A percentile compares a stretch with the other conserved stretches of the same genome.
phyloP scores from a whole-genome alignment of 2,113 vertebrate genomes.

The Prolemur simus region DNA sequence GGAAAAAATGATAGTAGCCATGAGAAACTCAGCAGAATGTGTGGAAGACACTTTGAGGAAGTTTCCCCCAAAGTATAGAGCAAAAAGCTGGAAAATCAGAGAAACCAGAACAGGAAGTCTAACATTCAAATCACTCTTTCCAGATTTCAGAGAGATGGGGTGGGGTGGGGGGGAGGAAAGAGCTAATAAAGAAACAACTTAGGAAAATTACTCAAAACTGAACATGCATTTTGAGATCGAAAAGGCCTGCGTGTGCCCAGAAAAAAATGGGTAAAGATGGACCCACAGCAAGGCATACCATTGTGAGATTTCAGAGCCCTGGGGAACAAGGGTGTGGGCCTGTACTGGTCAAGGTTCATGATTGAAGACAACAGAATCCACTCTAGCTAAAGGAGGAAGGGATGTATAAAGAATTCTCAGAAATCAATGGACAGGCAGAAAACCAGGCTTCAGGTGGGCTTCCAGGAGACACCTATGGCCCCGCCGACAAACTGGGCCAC shows the following conservation, averaged over 20 bases:
- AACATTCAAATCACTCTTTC: neutral
- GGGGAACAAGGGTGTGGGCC: neutral
- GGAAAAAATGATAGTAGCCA: neutral
- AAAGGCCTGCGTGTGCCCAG: neutral
- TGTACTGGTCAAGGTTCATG: neutral
- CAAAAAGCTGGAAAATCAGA: neutral
- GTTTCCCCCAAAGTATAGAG: neutral
- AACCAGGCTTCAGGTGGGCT: neutral
- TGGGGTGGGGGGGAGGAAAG: rapidly evolving
- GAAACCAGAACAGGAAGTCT: neutral
- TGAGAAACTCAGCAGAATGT: neutral
- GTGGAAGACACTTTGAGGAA: neutral
- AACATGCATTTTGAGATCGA: neutral
- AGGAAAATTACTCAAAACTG: neutral
- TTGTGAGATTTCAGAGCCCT: neutral
- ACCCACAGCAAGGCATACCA: neutral
- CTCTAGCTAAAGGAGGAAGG: neutral
- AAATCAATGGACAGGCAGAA: neutral
- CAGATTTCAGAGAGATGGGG: neutral
- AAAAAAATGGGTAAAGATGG: neutral
- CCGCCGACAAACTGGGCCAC: neutral
- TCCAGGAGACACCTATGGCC: neutral
- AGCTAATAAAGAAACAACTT: neutral
- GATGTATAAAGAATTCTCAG: neutral
- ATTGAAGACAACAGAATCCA: neutral